These are phyloP conservation scores for Atta texana DNA, from an alignment of 1,140 invertebrate species.

Conservation along the genomic window DNA sequence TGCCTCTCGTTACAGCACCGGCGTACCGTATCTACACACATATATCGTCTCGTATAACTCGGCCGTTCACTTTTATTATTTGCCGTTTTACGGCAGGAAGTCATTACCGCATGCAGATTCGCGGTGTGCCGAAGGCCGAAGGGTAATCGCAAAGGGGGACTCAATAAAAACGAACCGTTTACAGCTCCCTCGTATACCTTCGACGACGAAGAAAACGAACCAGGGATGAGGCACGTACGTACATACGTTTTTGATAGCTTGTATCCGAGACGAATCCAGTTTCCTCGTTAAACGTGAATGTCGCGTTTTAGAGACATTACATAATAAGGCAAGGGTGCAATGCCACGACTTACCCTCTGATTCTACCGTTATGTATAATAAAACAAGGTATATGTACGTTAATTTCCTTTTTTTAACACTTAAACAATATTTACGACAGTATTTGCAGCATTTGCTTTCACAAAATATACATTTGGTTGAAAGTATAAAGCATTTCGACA, in stretches of 20 bases:
- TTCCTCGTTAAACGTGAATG: constrained; percentile 39
- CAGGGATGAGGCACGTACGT: constrained; percentile 11
- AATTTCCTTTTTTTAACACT: background rate
- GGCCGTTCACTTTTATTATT: constrained; percentile 75
- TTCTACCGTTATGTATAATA: constrained; percentile 9
- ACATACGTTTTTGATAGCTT: constrained; percentile 35
- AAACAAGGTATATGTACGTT: background rate
- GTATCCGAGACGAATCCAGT: constrained; percentile 22
- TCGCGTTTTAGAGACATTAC: constrained; percentile 14
- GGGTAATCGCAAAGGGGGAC: constrained; percentile 52
- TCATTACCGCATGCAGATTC: constrained; percentile 81
- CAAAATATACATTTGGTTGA: background rate
- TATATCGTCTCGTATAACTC: constrained; percentile 55
- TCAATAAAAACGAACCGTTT: constrained; percentile 48
- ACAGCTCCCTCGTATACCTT: constrained; percentile 7
- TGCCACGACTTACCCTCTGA: background rate
- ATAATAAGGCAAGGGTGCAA: constrained; percentile 10
- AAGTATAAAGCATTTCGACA: too few species aligned
- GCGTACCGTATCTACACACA: constrained; percentile 10
- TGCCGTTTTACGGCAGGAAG: constrained; percentile 78
- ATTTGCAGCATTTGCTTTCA: background rate
- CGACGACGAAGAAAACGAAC: background rate
- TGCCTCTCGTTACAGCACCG: constrained; percentile 62
- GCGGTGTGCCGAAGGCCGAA: constrained; percentile 64
- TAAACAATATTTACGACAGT: background rate